Percentiles rank a stretch among this genome's conserved stretches.
Conservation (phyloP, 1,140 invertebrate species). For the Sycobia sp. region DNA sequence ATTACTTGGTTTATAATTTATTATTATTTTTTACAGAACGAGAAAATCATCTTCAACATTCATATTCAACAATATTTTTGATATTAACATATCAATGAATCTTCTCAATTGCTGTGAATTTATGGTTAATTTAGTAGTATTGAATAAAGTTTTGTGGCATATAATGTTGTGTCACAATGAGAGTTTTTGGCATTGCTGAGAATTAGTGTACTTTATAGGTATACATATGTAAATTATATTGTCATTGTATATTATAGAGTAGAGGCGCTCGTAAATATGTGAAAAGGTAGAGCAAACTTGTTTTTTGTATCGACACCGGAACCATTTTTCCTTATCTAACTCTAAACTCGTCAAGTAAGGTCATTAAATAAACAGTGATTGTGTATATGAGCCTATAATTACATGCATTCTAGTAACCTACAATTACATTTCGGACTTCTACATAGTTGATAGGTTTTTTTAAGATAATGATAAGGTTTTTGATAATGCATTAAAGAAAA, state of each 20-base stretch:
- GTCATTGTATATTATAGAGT: slow-evolving; percentile 17
- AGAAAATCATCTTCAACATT: slow-evolving; percentile 20
- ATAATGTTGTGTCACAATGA: too few species aligned
- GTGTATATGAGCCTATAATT: neutral
- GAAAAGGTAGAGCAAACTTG: neutral
- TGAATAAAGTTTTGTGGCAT: slow-evolving; percentile 21
- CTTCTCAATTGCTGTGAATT: neutral
- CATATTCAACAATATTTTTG: slow-evolving; percentile 51
- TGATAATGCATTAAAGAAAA: slow-evolving; percentile 16
- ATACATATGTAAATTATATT: neutral
- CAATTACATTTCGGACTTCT: slow-evolving; percentile 9
- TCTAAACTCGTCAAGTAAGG: neutral
- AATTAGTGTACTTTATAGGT: neutral
- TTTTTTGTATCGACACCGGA: slow-evolving; percentile 21
- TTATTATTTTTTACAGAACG: slow-evolving; percentile 39
- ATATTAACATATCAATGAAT: slow-evolving; percentile 53
- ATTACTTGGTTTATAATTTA: too few species aligned
- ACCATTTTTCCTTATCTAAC: slow-evolving; percentile 27
- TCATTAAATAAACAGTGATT: slow-evolving; percentile 8
- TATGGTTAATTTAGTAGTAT: neutral
- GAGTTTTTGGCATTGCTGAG: neutral
- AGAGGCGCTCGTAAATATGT: neutral
- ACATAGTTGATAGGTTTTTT: slow-evolving; percentile 13
- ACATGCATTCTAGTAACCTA: slow-evolving; percentile 5
- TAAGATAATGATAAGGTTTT: slow-evolving; percentile 25